These are phyloP conservation scores for Triplophysa tibetana DNA, from an alignment of 2,113 vertebrate genomes.

Conservation along the genomic window DNA sequence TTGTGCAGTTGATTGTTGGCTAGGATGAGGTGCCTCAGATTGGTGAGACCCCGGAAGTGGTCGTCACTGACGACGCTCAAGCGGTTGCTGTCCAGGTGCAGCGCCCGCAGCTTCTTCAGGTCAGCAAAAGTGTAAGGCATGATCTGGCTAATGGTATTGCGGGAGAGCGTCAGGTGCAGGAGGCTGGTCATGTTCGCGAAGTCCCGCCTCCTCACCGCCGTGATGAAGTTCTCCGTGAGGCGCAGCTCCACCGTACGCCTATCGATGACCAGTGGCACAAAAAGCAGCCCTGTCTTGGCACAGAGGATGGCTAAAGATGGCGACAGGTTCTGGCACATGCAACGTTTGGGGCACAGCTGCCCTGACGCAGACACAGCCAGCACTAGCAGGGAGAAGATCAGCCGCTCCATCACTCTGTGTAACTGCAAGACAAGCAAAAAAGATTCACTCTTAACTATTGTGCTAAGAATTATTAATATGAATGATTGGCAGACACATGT, in stretches of 20 bases:
- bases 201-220: constrained; percentile 79
- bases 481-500: too few relatives aligned
- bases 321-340: constrained; percentile 90
- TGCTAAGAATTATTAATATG: neutral
- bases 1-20: constrained; percentile 90
- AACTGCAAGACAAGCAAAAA: constrained; percentile 64
- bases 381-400: constrained; percentile 79
- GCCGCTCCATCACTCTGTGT: constrained; percentile 78
- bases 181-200: constrained; percentile 95
- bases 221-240: constrained; percentile 94
- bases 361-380: constrained; percentile 72
- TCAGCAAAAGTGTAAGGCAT: constrained; percentile 88
- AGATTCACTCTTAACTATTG: neutral
- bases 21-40: constrained; percentile 88
- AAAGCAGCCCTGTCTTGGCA: constrained; percentile 91
- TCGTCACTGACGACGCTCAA: constrained; percentile 83
- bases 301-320: constrained; percentile 92
- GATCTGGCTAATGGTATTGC: constrained; percentile 95
- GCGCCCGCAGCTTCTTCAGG: constrained; percentile 83
- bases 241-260: constrained; percentile 88
- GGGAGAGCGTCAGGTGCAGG: constrained; percentile 85
- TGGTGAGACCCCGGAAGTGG: constrained; percentile 86
- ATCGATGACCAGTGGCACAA: constrained; percentile 88
- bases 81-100: constrained; percentile 91
- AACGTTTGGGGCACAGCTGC: constrained; percentile 88